Percentiles rank a stretch among this genome's conserved stretches.
These are phyloP conservation scores for Calliopsis andreniformis DNA, from an alignment of 1,140 invertebrate genomes.

Conservation along the genomic window DNA sequence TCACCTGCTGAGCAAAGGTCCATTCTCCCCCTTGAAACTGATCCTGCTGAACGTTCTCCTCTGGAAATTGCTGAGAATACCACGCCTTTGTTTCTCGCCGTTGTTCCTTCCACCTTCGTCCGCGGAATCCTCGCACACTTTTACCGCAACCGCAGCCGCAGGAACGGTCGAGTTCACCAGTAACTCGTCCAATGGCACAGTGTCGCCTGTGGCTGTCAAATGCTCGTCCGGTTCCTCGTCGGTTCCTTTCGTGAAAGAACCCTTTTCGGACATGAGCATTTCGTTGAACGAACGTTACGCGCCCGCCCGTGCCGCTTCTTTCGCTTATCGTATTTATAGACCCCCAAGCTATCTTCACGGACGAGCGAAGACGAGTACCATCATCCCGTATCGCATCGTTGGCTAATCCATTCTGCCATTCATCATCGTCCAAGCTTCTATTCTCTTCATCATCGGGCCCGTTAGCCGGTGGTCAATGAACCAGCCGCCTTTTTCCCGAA, in stretches of 20 bases:
- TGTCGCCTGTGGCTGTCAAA: constrained; percentile 23
- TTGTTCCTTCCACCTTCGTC: constrained; percentile 40
- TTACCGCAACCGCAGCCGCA: constrained; percentile 59
- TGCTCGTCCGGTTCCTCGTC: constrained; percentile 46
- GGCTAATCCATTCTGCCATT: background rate
- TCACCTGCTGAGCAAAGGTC: constrained; percentile 71
- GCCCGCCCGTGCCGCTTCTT: constrained; percentile 1
- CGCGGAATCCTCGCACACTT: constrained; percentile 56
- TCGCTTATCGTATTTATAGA: constrained; percentile 7
- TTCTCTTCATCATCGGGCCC: too few species aligned
- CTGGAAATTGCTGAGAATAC: constrained; percentile 65
- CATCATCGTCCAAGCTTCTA: too few species aligned
- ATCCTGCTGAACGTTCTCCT: constrained; percentile 69
- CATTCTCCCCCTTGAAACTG: constrained; percentile 70
- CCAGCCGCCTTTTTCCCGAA: too few species aligned
- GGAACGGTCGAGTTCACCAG: constrained; percentile 62
- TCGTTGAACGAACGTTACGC: constrained; percentile 21
- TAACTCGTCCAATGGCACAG: constrained; percentile 57
- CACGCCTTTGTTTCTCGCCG: constrained; percentile 54
- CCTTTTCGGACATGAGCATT: constrained; percentile 58
- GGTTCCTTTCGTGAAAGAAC: constrained; percentile 26
- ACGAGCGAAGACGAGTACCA: background rate
- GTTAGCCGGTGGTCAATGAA: too few species aligned
- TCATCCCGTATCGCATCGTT: background rate
- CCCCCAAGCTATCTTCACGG: background rate